phyloP scores from a whole-genome alignment of 1,140 invertebrate genomes.

The Eubasilissa regina region DNA sequence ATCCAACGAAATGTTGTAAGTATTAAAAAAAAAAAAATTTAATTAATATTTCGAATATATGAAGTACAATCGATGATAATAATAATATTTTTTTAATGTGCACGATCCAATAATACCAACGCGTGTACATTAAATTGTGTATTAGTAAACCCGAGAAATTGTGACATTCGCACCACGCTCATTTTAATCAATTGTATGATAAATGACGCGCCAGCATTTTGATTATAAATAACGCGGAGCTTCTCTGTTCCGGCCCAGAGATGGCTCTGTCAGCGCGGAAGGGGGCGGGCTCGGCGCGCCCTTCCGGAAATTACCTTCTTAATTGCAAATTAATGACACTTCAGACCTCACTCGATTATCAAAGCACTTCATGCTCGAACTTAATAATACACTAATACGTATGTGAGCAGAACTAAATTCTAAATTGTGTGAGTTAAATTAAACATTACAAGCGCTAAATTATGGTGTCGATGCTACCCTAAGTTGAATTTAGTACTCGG shows the following conservation, averaged over 20 bases:
- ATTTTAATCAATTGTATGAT: conserved; percentile 31
- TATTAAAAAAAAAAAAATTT: no score
- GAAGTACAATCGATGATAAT: no score
- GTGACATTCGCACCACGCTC: not conserved
- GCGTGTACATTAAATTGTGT: no score
- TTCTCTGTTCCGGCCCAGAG: conserved; percentile 29
- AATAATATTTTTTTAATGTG: no score
- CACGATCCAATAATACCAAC: no score
- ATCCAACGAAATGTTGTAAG: no score
- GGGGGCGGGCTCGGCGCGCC: conserved; percentile 34
- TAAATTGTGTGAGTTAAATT: not conserved
- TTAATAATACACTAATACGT: conserved; percentile 9
- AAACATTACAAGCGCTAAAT: no score
- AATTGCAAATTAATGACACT: conserved; percentile 52
- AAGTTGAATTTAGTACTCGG: no score
- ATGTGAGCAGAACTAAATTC: not conserved
- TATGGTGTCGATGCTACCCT: no score
- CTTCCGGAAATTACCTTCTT: conserved; percentile 51
- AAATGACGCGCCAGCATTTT: conserved; percentile 30
- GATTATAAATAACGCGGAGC: conserved; percentile 5
- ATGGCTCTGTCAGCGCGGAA: conserved; percentile 44
- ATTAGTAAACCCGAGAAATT: no score
- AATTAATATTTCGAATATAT: no score
- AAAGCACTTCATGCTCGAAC: not conserved
- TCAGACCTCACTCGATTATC: conserved; percentile 34